Conservation (phyloP, 1,140 invertebrate genomes). For the Leucophenga varia region DNA sequence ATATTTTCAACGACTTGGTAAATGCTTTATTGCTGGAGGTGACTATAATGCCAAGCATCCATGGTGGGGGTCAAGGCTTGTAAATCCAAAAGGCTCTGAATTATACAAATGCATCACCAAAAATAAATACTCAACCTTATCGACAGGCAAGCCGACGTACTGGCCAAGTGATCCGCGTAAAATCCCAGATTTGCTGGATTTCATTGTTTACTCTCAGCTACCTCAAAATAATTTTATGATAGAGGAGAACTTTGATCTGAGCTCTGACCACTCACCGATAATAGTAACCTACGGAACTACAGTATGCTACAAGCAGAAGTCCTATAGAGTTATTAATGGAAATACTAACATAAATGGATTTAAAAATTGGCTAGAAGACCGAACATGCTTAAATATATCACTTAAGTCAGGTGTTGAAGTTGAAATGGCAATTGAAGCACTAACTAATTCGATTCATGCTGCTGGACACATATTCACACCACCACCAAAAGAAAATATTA, state of each 20-base stretch:
- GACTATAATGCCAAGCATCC: slow-evolving; percentile 57
- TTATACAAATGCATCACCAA: slow-evolving; percentile 26
- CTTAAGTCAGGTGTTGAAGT: neutral
- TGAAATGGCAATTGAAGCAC: neutral
- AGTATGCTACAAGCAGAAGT: neutral
- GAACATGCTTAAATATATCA: no score
- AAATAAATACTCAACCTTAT: slow-evolving; percentile 23
- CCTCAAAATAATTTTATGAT: no score
- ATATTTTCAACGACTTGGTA: slow-evolving; percentile 42
- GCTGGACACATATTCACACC: slow-evolving; percentile 6
- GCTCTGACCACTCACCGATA: slow-evolving; percentile 13
- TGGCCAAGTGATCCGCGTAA: slow-evolving; percentile 47
- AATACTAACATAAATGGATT: neutral
- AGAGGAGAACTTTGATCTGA: slow-evolving; percentile 2
- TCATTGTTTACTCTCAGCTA: slow-evolving; percentile 38
- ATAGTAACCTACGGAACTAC: slow-evolving; percentile 8
- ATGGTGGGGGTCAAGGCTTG: slow-evolving; percentile 50
- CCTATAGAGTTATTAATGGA: neutral
- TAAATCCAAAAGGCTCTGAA: slow-evolving; percentile 32
- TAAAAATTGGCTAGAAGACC: neutral
- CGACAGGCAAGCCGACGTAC: slow-evolving; percentile 48
- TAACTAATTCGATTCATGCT: slow-evolving; percentile 23
- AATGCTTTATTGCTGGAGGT: slow-evolving; percentile 44
- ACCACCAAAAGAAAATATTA: neutral
- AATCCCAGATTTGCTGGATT: slow-evolving; percentile 49